Conservation (phyloP, 2,797 vertebrate genomes). For the Epinephelus malabaricus region DNA sequence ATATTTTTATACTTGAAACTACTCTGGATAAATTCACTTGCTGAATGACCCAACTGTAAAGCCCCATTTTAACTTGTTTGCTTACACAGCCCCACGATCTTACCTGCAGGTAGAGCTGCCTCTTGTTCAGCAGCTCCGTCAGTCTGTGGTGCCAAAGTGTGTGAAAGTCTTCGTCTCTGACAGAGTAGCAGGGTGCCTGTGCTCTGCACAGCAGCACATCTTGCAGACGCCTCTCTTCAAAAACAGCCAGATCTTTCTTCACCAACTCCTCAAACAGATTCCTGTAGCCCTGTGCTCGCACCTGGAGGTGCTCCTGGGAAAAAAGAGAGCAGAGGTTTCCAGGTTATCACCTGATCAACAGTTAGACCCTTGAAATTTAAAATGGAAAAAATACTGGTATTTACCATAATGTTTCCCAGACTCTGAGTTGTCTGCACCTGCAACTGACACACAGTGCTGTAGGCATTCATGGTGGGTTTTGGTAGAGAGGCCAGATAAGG, state of each 20-base stretch:
- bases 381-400: not conserved
- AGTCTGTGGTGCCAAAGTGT: constrained; percentile 67
- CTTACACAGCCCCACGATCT: not conserved
- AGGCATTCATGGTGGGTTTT: constrained; percentile 21
- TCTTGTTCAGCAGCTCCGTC: constrained; percentile 71
- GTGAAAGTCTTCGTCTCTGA: constrained; percentile 53
- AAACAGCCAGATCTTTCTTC: constrained; percentile 69
- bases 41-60: no score
- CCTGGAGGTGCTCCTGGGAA: constrained; percentile 52
- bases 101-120: constrained; percentile 77
- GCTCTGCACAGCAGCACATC: constrained; percentile 73
- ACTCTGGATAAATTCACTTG: no score
- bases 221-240: constrained; percentile 79
- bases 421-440: not conserved
- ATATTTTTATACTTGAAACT: no score
- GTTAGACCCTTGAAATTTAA: fast-evolving
- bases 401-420: constrained; percentile 39
- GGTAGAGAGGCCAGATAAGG: constrained; percentile 25
- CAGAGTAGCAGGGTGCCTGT: constrained; percentile 28
- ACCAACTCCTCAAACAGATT: constrained; percentile 64
- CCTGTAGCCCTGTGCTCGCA: constrained; percentile 32
- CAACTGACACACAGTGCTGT: not conserved
- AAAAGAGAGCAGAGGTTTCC: not conserved
- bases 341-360: not conserved
- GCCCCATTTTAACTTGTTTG: no score